phyloP scores from a whole-genome alignment of 2,888 invertebrate species.

The Stictocephala bisonia region DNA sequence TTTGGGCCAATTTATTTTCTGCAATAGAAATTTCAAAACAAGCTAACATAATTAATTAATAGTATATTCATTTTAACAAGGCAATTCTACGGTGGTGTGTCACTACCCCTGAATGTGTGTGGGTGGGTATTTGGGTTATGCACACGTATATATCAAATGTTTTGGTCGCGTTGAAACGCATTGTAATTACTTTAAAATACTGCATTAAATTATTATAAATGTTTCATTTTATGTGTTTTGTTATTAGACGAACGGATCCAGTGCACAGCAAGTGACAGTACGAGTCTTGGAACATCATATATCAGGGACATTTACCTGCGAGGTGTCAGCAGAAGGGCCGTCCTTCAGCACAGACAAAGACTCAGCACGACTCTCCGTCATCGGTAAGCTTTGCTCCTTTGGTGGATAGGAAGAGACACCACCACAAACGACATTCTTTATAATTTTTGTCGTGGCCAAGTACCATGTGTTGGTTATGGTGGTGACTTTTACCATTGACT shows the following conservation, averaged over 20 bases:
- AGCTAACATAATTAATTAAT: too few species aligned
- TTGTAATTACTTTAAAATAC: too few species aligned
- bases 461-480: background rate
- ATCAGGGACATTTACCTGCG: slow-evolving; percentile 54
- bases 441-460: background rate
- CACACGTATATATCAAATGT: too few species aligned
- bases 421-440: background rate
- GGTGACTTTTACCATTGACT: background rate
- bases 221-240: too few species aligned
- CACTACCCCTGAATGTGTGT: too few species aligned
- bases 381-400: slow-evolving; percentile 46
- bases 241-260: slow-evolving; percentile 53
- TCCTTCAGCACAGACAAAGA: slow-evolving; percentile 51
- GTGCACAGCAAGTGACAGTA: slow-evolving; percentile 52
- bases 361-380: slow-evolving; percentile 50
- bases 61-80: too few species aligned
- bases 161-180: too few species aligned
- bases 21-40: too few species aligned
- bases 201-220: too few species aligned
- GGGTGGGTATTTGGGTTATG: too few species aligned
- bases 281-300: slow-evolving; percentile 49
- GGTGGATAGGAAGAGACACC: background rate
- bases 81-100: too few species aligned
- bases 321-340: slow-evolving; percentile 55
- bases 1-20: too few species aligned